Percentiles rank a stretch among this genome's conserved stretches.
phyloP scores from a whole-genome alignment of 2,797 vertebrate species.

The Choloepus didactylus region DNA sequence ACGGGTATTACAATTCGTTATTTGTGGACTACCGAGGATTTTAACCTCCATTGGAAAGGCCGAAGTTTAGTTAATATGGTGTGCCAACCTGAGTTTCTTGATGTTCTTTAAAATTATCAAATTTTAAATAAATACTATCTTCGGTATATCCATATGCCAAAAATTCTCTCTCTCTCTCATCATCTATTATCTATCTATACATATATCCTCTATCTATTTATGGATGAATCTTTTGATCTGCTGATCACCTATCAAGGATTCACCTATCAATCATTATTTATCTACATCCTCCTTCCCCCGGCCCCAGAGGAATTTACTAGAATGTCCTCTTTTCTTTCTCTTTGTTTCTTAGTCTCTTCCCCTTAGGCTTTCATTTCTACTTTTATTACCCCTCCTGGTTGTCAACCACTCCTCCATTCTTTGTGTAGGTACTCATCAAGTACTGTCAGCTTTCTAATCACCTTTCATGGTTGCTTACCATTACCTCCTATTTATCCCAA shows the following conservation, averaged over 20 bases:
- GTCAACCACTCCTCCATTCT: background rate
- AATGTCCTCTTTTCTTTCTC: background rate
- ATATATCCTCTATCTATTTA: no score
- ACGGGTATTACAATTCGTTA: background rate
- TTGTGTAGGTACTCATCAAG: background rate
- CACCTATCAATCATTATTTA: constrained; percentile 9
- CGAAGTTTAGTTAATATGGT: background rate
- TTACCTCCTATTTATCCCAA: background rate
- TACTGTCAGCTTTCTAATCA: constrained; percentile 25
- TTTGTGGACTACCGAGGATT: background rate
- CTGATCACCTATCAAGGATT: background rate
- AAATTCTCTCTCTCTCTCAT: no score
- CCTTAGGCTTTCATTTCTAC: background rate
- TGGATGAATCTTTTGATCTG: no score
- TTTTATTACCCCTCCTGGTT: background rate
- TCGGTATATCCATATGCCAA: no score
- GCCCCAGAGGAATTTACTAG: constrained; percentile 29
- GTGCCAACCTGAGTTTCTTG: background rate
- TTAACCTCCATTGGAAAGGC: background rate
- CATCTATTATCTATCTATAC: no score
- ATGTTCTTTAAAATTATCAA: background rate
- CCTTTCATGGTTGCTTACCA: background rate
- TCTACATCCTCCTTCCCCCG: background rate
- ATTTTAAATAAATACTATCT: background rate
- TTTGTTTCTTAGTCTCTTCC: background rate